Base-by-base conservation (phyloP, 2,113 vertebrate genomes). In the Siniperca knerii region DNA sequence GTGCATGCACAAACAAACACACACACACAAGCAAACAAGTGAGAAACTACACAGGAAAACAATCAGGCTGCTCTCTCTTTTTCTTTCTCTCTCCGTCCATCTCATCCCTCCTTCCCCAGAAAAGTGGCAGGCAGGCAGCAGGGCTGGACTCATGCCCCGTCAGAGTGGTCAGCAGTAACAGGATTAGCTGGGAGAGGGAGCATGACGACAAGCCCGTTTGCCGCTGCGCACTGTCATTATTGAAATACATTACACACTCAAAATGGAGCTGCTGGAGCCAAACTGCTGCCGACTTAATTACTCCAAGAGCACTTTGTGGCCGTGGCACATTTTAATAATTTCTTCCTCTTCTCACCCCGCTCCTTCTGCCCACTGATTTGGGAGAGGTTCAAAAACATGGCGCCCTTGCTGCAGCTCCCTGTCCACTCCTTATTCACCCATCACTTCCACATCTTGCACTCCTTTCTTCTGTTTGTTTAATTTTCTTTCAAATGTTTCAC, bases 241-340 rank as follows among this genome's bases (percentile, higher is more conserved):
- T 84, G 89, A 90, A 93, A 92, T 77, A 91, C 90, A 94, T 93
- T 94, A 92, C 92, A 89, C 88, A 88, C 85, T 88, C 83, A 82
- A 84, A 88, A 82, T 85, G 82, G 86, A 92, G 82, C 85, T 79
- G 82, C 83, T 80, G 88, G 87, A 93, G 88, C 84, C 90, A 92
- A 92, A 89, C 87, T 90, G 83, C 93, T 90, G 90, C 87, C 77
- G 86, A 92, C 92, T 92, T 93, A 92, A 94, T 94, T 92, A 91
- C 91, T 90, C 67, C 62, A 57, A 80, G 69, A 92, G 90, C 85
- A 85, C 90, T 85, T 86, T 92, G 87, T 77, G 77, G 90, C 90
- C 25, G 44, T 78, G 87, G 92, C 84, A 81, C 92, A 87, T 93
- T 92, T 93, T 82, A 92, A 93, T 92, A 86, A 88, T 90, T 91